A percentile compares a stretch with the other conserved stretches of the same genome.
phyloP scores from a whole-genome alignment of 1,140 invertebrate species.

The Formica selysi region DNA sequence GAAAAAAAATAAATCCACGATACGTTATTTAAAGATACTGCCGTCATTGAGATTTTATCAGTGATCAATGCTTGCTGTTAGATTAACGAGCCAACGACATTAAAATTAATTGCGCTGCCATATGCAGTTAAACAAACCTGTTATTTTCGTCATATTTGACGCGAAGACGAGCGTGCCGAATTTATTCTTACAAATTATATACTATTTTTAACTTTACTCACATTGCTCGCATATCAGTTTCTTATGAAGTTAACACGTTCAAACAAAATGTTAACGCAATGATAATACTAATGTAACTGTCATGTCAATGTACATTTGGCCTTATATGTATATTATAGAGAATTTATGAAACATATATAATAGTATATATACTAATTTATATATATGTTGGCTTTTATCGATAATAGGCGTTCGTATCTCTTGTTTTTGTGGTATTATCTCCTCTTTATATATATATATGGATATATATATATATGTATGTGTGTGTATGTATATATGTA shows the following conservation, averaged over 20 bases:
- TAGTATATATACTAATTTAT: conserved; percentile 64
- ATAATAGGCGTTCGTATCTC: conserved; percentile 25
- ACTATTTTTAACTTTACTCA: conserved; percentile 21
- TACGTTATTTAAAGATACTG: conserved; percentile 65
- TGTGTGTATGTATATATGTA: neutral
- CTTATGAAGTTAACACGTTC: neutral
- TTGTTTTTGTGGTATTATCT: conserved; percentile 38
- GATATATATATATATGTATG: neutral
- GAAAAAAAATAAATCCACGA: neutral
- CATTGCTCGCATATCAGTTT: conserved; percentile 5
- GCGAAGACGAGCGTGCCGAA: neutral
- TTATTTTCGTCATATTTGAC: conserved; percentile 60
- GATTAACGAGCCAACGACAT: conserved; percentile 43
- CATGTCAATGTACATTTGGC: conserved; percentile 64
- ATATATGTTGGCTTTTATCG: conserved; percentile 32
- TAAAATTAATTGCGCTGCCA: conserved; percentile 48
- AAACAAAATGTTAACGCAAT: conserved; percentile 20
- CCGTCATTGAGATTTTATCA: conserved; percentile 60
- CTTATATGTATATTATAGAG: conserved; percentile 67
- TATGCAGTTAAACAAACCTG: conserved; percentile 36
- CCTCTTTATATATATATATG: neutral
- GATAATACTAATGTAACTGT: conserved; percentile 42
- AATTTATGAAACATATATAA: conserved; percentile 64
- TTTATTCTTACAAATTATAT: conserved; percentile 38
- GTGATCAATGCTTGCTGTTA: conserved; percentile 55